Evolutionary conservation across 2,888 invertebrate genomes (phyloP).

Genomic region (Polydesmus complanatus): DNA sequence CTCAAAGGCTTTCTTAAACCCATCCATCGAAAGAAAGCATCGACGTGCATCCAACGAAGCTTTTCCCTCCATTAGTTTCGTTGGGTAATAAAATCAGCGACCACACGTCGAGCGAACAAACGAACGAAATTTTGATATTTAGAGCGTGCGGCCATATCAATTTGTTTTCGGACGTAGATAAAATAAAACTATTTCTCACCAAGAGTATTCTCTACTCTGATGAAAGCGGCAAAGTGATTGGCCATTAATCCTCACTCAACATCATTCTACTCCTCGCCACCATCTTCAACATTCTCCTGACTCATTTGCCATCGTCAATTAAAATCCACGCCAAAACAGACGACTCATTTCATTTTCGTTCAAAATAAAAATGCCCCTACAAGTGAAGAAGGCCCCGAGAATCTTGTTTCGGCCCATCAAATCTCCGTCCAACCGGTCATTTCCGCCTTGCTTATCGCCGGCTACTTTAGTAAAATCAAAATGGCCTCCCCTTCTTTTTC

Average conservation of each 20-base stretch:
- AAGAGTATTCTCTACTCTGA: not conserved
- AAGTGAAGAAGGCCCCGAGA: not conserved
- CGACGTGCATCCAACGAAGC: too few relatives aligned
- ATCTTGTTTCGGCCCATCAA: not conserved
- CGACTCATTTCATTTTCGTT: not conserved
- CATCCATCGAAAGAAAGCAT: too few relatives aligned
- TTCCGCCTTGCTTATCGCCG: too few relatives aligned
- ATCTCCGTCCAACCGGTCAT: too few relatives aligned
- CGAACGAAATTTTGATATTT: not conserved
- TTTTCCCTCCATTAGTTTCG: too few relatives aligned
- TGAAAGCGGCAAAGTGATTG: not conserved
- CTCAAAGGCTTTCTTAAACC: too few relatives aligned
- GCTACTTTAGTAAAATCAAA: too few relatives aligned
- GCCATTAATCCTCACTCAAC: not conserved
- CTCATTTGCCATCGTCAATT: not conserved
- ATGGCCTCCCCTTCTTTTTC: too few relatives aligned
- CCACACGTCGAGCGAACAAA: too few relatives aligned
- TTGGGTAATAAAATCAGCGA: too few relatives aligned
- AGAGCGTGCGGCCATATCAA: not conserved
- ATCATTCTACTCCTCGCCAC: not conserved
- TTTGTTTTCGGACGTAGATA: not conserved
- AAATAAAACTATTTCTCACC: not conserved
- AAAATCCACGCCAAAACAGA: not conserved
- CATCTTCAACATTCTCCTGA: not conserved
- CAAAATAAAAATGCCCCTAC: not conserved